A percentile compares a stretch with the other conserved stretches of the same genome.
These are phyloP conservation scores for Trissolcus japonicus DNA, from an alignment of 2,888 invertebrate species.

Conservation along the genomic window DNA sequence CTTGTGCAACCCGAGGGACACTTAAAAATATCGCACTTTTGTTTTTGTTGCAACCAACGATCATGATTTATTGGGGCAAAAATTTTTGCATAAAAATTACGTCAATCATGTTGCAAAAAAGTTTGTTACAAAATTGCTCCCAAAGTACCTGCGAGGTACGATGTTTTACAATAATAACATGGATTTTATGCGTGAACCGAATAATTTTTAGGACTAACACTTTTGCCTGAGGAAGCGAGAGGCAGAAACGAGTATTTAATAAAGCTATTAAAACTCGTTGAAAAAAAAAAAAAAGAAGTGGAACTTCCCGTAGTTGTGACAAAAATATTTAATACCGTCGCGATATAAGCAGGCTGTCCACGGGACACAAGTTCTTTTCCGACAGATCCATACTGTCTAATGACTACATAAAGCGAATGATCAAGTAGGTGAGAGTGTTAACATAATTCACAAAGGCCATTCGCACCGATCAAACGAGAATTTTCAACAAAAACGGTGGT, in stretches of 20 bases:
- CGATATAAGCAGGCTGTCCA: constrained; percentile 10
- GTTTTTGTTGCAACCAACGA: constrained; percentile 3
- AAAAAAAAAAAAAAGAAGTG: constrained; percentile 15
- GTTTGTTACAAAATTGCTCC: not conserved
- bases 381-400: constrained; percentile 28
- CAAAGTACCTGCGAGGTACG: not conserved
- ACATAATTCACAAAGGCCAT: constrained; percentile 16
- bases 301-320: constrained; percentile 21
- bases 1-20: no score
- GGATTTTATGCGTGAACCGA: constrained; percentile 8
- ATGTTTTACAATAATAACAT: not conserved
- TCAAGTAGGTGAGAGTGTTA: constrained; percentile 37
- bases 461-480: no score
- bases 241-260: constrained; percentile 28
- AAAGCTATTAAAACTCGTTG: constrained; percentile 31
- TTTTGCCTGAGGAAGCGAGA: constrained; percentile 20
- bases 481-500: no score
- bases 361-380: constrained; percentile 11
- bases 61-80: no score
- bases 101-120: not conserved
- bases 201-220: not conserved
- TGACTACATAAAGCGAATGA: constrained; percentile 14
- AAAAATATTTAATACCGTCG: constrained; percentile 42
- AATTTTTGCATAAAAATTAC: no score
- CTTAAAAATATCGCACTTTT: constrained; percentile 21